Conservation (phyloP, 2,113 vertebrate species). For the Dipodomys stephensi region DNA sequence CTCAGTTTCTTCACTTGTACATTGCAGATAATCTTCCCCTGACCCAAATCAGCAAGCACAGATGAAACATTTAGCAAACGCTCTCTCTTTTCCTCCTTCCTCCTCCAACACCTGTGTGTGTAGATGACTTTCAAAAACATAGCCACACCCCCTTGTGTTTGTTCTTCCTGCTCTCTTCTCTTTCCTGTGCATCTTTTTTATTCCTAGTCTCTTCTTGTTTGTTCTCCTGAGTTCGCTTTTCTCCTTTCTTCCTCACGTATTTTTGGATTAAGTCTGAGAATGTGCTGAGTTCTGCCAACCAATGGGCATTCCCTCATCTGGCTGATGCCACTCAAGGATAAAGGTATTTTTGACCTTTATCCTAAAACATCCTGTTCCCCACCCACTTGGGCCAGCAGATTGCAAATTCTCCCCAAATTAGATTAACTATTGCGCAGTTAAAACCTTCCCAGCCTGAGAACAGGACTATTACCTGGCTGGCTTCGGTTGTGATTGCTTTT, state of each 20-base stretch:
- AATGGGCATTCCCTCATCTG: neutral
- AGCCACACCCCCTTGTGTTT: neutral
- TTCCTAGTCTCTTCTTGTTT: neutral
- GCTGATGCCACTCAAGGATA: neutral
- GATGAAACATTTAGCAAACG: neutral
- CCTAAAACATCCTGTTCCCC: neutral
- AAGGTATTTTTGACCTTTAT: slow-evolving; percentile 40
- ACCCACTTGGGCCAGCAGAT: slow-evolving; percentile 6
- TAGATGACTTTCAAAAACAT: neutral
- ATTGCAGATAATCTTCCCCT: neutral
- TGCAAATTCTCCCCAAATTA: slow-evolving; percentile 45
- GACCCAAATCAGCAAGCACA: neutral
- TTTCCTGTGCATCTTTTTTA: neutral
- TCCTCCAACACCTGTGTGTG: neutral
- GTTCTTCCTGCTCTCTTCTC: neutral
- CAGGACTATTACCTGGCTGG: neutral
- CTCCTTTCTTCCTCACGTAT: neutral
- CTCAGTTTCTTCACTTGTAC: neutral
- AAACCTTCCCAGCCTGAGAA: slow-evolving; percentile 35
- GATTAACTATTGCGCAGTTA: neutral
- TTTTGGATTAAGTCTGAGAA: neutral
- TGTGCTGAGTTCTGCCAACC: neutral
- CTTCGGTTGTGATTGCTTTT: slow-evolving; percentile 34
- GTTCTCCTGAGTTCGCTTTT: neutral
- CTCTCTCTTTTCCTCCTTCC: neutral